These are phyloP conservation scores for Callipepla squamata DNA, from an alignment of 2,113 vertebrate species.

Conservation along the genomic window DNA sequence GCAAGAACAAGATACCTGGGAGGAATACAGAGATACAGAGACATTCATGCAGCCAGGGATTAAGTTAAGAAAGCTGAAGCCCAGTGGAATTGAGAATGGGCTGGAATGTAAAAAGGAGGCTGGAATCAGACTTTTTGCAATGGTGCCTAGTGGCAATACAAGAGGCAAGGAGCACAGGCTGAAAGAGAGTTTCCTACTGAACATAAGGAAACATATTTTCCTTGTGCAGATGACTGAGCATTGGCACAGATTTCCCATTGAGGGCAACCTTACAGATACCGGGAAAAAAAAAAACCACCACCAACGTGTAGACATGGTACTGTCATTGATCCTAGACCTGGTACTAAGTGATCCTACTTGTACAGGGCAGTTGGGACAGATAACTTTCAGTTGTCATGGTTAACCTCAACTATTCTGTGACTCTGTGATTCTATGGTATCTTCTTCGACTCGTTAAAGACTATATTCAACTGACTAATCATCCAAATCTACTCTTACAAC, in stretches of 20 bases:
- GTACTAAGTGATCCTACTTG: neutral
- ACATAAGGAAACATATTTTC: neutral
- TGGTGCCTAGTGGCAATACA: neutral
- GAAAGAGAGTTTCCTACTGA: neutral
- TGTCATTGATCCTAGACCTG: neutral
- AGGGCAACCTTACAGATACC: neutral
- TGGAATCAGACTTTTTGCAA: neutral
- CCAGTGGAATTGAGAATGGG: neutral
- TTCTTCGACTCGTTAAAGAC: neutral
- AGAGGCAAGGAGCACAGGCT: neutral
- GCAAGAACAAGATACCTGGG: neutral
- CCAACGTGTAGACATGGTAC: no score
- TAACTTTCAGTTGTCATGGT: neutral
- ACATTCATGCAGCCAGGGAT: neutral
- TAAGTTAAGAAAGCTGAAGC: neutral
- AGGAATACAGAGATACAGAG: neutral
- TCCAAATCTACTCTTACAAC: neutral
- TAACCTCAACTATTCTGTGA: neutral
- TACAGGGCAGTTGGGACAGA: neutral
- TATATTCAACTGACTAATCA: conserved; percentile 45
- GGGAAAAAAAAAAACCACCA: neutral
- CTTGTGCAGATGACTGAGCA: neutral
- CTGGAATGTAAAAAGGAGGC: neutral
- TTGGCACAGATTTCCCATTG: neutral
- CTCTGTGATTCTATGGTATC: neutral